phyloP scores from a whole-genome alignment of 2,888 invertebrate species.

The Ypsolopha scabrella region DNA sequence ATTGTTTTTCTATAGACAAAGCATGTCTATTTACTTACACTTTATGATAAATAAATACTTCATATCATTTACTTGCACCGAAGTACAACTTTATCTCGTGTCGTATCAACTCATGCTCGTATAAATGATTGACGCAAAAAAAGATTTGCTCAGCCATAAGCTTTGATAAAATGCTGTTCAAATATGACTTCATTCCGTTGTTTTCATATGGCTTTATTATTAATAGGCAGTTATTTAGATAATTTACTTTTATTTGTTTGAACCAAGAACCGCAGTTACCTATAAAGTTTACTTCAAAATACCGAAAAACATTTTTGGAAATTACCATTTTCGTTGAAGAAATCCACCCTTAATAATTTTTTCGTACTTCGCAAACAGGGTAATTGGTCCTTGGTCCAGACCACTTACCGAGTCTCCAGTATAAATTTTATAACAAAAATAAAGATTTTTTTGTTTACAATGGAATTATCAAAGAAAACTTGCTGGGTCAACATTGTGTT shows the following conservation, averaged over 20 bases:
- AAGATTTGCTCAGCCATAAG: background rate
- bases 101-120: background rate
- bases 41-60: background rate
- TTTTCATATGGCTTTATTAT: background rate
- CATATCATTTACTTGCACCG: background rate
- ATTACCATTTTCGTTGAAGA: no score
- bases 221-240: background rate
- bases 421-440: no score
- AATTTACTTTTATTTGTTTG: background rate
- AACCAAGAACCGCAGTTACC: background rate
- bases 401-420: no score
- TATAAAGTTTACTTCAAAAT: background rate
- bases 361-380: no score
- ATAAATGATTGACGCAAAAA: slow-evolving; percentile 1
- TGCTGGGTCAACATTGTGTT: no score
- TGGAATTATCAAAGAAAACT: no score
- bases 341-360: no score
- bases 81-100: no score
- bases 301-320: no score
- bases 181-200: background rate
- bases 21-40: background rate
- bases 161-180: background rate
- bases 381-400: no score
- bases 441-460: no score
- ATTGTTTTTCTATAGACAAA: no score